Evolutionary conservation across 2,113 vertebrate genomes (phyloP), one percentile per base, ranked within the genome.

Genomic region (Polypterus senegalus): DNA sequence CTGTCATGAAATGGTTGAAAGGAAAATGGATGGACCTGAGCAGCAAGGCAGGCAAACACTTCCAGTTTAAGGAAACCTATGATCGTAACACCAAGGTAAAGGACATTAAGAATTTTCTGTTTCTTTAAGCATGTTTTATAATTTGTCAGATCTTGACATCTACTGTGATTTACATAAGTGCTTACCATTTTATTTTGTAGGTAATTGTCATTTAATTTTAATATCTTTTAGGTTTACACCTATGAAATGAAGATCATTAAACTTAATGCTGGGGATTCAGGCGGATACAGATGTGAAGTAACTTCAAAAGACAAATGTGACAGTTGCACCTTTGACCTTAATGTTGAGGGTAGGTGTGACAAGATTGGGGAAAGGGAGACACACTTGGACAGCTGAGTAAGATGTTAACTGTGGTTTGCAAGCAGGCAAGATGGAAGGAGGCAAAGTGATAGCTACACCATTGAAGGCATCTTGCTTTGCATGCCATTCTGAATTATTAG

Each of bases 21-120:
- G 92, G 92, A 4, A 96, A 96, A 63, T 96, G 92, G 92, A 65
- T 89, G 48, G 92, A 93, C 71, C 73, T 96, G 64, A 71, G 71
- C 10, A 90, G 81, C 81, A 92, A 96, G 67, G 90, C 89, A 0
- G 92, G 92, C 0, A 82, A 87, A 51, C 86, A 90, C 3, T 76
- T 92, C 68, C 66, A 86, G 71, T 91, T 93, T 70, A 92, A 88
- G 70, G 91, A 93, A 70, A 61, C 70, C 49, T 89, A 89, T 0
- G 90, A 95, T 70, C 70, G 88, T 6, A 87, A 89, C 69, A 88
- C 77, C 72, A 91, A 93, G 67, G 92, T 95, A 64, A 82, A 73
- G 47, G 47, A n/a, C n/a, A n/a, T n/a, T n/a, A n/a, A n/a, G n/a
- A n/a, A n/a, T n/a, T n/a, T n/a, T n/a, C n/a, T n/a, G n/a, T n/a